A percentile compares a stretch with the other conserved stretches of the same genome.
Conservation (phyloP, 2,888 invertebrate species). For the Tuta absoluta region DNA sequence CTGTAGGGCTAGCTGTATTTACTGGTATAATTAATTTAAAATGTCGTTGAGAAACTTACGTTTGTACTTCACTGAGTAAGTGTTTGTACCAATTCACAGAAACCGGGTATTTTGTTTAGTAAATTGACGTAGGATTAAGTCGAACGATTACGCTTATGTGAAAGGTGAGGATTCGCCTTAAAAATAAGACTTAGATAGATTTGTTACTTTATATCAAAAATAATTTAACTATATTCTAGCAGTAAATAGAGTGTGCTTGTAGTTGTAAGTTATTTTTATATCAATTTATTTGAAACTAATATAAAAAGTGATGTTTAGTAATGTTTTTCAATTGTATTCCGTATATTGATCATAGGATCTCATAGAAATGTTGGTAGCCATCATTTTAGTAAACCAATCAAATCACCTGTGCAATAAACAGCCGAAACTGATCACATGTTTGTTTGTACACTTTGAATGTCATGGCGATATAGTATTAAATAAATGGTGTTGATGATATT, state of each 20-base stretch:
- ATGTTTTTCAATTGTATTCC: slow-evolving; percentile 58
- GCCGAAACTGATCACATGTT: slow-evolving; percentile 56
- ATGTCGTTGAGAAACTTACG: neutral
- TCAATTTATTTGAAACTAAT: slow-evolving; percentile 73
- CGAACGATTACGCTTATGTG: slow-evolving; percentile 76
- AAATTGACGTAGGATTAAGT: slow-evolving; percentile 65
- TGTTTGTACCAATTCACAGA: slow-evolving; percentile 36
- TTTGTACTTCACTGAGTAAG: neutral
- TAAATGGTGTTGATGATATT: slow-evolving; percentile 70
- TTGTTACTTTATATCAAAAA: slow-evolving; percentile 65
- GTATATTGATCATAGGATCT: slow-evolving; percentile 67
- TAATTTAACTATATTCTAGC: slow-evolving; percentile 57
- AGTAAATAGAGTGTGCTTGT: slow-evolving; percentile 45
- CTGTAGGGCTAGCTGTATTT: neutral
- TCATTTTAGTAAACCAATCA: slow-evolving; percentile 44
- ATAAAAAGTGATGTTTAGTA: slow-evolving; percentile 58
- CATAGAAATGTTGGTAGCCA: slow-evolving; percentile 45
- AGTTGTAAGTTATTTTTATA: slow-evolving; percentile 74
- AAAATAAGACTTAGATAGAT: slow-evolving; percentile 73
- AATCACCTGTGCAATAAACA: slow-evolving; percentile 66
- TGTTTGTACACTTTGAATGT: slow-evolving; percentile 57
- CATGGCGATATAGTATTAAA: slow-evolving; percentile 67
- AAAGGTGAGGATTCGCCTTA: slow-evolving; percentile 65
- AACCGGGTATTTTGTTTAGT: slow-evolving; percentile 52
- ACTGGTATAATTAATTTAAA: neutral